Base-by-base conservation (phyloP, 92 coral and sea anemone species). In the Actinostola sp. region DNA sequence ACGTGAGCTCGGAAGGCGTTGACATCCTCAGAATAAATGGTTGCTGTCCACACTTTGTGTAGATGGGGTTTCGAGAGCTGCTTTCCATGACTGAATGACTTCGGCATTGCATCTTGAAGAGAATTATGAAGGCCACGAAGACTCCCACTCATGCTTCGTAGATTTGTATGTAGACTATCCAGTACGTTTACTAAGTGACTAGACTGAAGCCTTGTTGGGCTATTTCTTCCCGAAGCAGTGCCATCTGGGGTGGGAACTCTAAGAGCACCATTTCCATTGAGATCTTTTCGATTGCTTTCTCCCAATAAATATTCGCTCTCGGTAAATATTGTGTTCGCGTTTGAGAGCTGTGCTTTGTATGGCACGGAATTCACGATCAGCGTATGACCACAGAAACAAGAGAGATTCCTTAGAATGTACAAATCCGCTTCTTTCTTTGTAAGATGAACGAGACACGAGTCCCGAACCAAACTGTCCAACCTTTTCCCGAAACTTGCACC, bases 81-180 rank as follows among this genome's bases (percentile, higher is more conserved):
- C 25, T 45, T 33, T 23, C 77, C 77, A 41, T 71, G 77, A 42
- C 77, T 71, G 44, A 71, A 71, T 53, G 77, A 71, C 66, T 71
- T 71, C 8, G 77, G 77, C 54, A 55, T 25, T 5, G 77, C 44
- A 14, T 59, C 42, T 2, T 52, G 77, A 0, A 71, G 63, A 42
- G 29, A 21, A 57, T 55, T 36, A 39, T 38, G n/a, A 9, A 71
- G 66, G 56, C 49, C 34, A 11, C 26, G 26, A 8, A 71, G 36
- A 42, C 59, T 30, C 15, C 43, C 70, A 9, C 32, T 61, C 61
- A 60, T 61, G 21, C 44, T 20, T 46, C 58, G 61, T 21, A 60
- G 79, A 39, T 42, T 73, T n/a, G 69, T 36, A 43, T 60, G 79
- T 8, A 73, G 67, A n/a, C 61, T 73, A 16, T 62, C 70, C 13